phyloP scores from a whole-genome alignment of 2,113 vertebrate species.

The human (Homo sapiens) region GRCh38 chr6:117941001-117941500 shows the following conservation, averaged over 20 bases:
- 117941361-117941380: constrained; percentile 44
- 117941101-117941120: background rate
- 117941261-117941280: constrained; percentile 60
- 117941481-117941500: background rate
- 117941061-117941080: background rate
- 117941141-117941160: constrained; percentile 22
- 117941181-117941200: constrained; percentile 33
- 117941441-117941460: constrained; percentile 12
- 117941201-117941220: constrained; percentile 39
- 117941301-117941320: constrained; percentile 42
- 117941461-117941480: background rate
- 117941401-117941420: background rate
- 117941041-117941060: background rate
- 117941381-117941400: constrained; percentile 40
- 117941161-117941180: constrained; percentile 23
- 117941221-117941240: background rate
- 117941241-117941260: constrained; percentile 52
- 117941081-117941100: background rate
- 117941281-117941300: constrained; percentile 35
- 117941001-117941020: background rate
- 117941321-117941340: background rate
- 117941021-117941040: background rate
- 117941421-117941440: background rate
- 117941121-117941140: background rate
- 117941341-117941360: constrained; percentile 21